Evolutionary conservation across 2,888 invertebrate species (phyloP).

Genomic region (Malthinus seriepunctatus): DNA sequence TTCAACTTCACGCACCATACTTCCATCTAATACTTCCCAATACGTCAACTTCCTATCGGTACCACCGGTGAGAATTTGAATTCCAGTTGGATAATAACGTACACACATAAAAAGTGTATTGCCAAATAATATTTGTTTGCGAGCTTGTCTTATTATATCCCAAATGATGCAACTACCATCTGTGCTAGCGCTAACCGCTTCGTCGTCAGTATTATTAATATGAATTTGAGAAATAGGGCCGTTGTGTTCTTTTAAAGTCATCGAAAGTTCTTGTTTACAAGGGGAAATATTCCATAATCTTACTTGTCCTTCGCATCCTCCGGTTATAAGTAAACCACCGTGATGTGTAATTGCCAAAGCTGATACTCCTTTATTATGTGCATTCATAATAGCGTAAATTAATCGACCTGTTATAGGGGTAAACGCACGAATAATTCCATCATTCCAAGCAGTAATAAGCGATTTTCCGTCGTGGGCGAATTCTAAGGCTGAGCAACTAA

Average conservation of each 20-base stretch:
- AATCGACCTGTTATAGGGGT: conserved; percentile 80
- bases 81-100: conserved; percentile 70
- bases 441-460: conserved; percentile 84
- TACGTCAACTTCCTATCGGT: conserved; percentile 85
- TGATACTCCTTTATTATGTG: conserved; percentile 88
- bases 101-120: conserved; percentile 84
- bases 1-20: conserved; percentile 79
- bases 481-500: conserved; percentile 76
- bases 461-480: conserved; percentile 80
- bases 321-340: conserved; percentile 76
- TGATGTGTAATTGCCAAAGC: conserved; percentile 76
- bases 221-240: conserved; percentile 83
- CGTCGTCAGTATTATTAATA: conserved; percentile 74
- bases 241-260: conserved; percentile 88
- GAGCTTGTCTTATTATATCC: conserved; percentile 74
- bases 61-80: conserved; percentile 82
- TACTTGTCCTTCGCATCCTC: conserved; percentile 92
- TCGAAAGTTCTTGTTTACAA: conserved; percentile 64
- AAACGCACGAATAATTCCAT: conserved; percentile 80
- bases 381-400: conserved; percentile 82
- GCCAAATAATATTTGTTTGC: conserved; percentile 84
- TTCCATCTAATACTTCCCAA: conserved; percentile 88
- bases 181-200: conserved; percentile 86
- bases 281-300: conserved; percentile 28
- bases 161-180: conserved; percentile 95